phyloP scores from a whole-genome alignment of 2,888 invertebrate species.

The Drosophila macrospina region DNA sequence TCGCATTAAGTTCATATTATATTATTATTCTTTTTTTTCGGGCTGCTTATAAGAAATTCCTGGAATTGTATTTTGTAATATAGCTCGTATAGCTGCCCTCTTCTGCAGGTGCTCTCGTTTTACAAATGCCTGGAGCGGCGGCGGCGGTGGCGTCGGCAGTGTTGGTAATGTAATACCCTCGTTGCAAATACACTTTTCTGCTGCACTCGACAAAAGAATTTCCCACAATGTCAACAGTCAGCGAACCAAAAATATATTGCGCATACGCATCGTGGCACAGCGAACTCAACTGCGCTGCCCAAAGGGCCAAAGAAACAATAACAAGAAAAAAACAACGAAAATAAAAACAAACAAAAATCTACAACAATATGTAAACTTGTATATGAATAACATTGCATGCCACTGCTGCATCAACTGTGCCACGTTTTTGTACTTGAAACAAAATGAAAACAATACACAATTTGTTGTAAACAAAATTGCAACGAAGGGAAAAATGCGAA shows the following conservation, averaged over 20 bases:
- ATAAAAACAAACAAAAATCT: background rate
- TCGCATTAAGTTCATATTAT: constrained; percentile 51
- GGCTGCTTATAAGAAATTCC: constrained; percentile 41
- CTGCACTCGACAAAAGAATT: constrained; percentile 75
- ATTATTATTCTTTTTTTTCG: no score
- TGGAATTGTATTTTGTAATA: constrained; percentile 73
- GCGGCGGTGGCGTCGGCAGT: constrained; percentile 10
- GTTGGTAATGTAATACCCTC: constrained; percentile 65
- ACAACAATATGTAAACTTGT: constrained; percentile 6
- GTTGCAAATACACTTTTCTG: constrained; percentile 50
- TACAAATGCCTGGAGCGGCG: constrained; percentile 47
- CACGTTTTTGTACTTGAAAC: constrained; percentile 45
- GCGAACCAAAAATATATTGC: constrained; percentile 57
- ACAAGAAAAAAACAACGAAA: background rate
- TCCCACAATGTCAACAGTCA: constrained; percentile 75
- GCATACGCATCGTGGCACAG: constrained; percentile 69
- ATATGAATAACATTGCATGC: constrained; percentile 11
- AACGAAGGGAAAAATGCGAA: background rate
- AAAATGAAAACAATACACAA: background rate
- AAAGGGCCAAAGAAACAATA: background rate
- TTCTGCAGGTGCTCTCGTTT: constrained; percentile 45
- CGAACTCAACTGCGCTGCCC: constrained; percentile 7
- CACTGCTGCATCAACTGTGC: constrained; percentile 33
- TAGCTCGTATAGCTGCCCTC: constrained; percentile 43
- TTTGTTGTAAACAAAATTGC: background rate